phyloP scores from a whole-genome alignment of 1,140 invertebrate genomes.

The Bombus sibiricus region DNA sequence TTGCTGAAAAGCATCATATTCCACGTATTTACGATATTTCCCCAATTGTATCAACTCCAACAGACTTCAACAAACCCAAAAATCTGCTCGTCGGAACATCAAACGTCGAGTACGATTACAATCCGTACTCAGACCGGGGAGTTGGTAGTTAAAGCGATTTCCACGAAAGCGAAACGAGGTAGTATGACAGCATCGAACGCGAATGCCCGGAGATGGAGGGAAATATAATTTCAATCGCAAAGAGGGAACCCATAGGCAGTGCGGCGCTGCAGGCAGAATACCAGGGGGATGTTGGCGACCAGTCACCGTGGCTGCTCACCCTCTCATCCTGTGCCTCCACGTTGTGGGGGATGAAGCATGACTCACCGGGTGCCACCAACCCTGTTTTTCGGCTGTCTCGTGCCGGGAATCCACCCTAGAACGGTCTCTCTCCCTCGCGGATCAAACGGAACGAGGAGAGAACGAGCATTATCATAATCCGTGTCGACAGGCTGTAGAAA shows the following conservation, averaged over 20 bases:
- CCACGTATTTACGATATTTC: too few relatives aligned
- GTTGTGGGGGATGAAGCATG: conserved; percentile 74
- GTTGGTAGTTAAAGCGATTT: conserved; percentile 15
- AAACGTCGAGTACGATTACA: background rate
- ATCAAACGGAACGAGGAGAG: conserved; percentile 43
- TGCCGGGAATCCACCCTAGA: conserved; percentile 59
- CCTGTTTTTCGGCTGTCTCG: conserved; percentile 66
- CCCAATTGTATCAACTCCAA: background rate
- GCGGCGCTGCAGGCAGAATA: conserved; percentile 55
- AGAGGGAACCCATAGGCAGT: conserved; percentile 24
- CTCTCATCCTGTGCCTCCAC: background rate
- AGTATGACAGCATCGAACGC: background rate
- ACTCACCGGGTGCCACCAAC: conserved; percentile 71
- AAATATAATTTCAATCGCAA: conserved; percentile 74
- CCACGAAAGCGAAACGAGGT: conserved; percentile 29
- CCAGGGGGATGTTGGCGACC: conserved; percentile 55
- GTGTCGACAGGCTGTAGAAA: conserved; percentile 49
- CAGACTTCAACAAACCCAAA: background rate
- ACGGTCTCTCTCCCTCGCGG: conserved; percentile 18
- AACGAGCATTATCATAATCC: conserved; percentile 77
- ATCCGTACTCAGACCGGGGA: background rate
- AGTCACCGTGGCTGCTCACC: conserved; percentile 49
- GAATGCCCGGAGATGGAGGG: conserved; percentile 49
- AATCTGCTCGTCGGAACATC: background rate
- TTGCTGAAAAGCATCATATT: too few relatives aligned